These are phyloP conservation scores for Siphamia tubifer DNA, from an alignment of 2,113 vertebrate species.

Conservation along the genomic window DNA sequence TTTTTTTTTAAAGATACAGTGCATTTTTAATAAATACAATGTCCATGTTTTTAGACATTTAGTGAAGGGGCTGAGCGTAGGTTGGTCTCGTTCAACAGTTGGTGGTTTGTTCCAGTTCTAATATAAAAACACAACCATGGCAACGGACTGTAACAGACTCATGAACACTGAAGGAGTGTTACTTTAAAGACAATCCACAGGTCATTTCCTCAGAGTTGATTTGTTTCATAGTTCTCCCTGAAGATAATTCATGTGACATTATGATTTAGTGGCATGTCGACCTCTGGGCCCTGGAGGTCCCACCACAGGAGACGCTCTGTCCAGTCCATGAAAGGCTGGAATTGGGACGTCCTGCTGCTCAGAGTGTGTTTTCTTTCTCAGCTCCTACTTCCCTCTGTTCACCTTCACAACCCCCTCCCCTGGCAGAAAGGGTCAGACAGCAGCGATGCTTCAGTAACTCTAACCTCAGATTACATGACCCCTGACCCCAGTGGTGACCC, in stretches of 20 bases:
- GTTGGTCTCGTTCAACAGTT: too few relatives aligned
- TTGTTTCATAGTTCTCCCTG: background rate
- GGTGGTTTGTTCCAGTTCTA: too few relatives aligned
- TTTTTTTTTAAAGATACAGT: too few relatives aligned
- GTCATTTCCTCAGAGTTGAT: conserved; percentile 1
- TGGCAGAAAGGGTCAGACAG: conserved; percentile 28
- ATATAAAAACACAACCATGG: too few relatives aligned
- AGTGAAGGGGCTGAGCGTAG: too few relatives aligned
- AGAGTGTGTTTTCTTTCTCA: conserved; percentile 28
- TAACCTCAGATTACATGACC: conserved; percentile 40
- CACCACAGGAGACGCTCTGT: conserved; percentile 25
- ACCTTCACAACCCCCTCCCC: conserved; percentile 24
- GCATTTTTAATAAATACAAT: too few relatives aligned
- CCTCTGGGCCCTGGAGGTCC: background rate
- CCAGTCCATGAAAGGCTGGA: conserved; percentile 11
- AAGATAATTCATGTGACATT: conserved; percentile 6
- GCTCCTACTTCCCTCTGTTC: conserved; percentile 43
- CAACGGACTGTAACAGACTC: too few relatives aligned
- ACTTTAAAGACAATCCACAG: background rate
- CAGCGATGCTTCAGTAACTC: conserved; percentile 24
- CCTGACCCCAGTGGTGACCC: conserved; percentile 12
- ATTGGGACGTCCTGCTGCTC: conserved; percentile 31
- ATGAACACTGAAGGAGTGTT: too few relatives aligned
- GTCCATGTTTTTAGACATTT: too few relatives aligned
- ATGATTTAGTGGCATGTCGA: conserved; percentile 37